Conservation (phyloP, 2,113 vertebrate species). For the Calyptomena viridis region DNA sequence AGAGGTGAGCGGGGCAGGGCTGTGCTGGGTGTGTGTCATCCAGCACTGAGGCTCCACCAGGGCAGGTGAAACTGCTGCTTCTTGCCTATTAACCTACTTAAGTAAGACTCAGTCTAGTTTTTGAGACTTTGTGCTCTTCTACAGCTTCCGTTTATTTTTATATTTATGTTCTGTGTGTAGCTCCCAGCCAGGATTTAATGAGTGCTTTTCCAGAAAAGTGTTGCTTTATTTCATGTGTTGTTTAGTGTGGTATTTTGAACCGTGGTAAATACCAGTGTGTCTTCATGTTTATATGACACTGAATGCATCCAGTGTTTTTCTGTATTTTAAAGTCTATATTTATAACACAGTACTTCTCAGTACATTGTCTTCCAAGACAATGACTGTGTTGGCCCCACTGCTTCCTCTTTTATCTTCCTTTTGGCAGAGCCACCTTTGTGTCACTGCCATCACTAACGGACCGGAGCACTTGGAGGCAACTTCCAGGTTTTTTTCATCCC, state of each 20-base stretch:
- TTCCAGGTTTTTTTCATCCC: neutral
- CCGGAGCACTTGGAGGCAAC: neutral
- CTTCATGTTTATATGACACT: neutral
- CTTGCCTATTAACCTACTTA: neutral
- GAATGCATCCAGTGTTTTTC: neutral
- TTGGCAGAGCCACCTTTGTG: neutral
- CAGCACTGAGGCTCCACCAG: neutral
- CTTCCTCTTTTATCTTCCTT: neutral
- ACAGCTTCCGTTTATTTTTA: neutral
- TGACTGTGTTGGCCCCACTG: neutral
- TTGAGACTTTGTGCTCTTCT: neutral
- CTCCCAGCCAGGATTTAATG: neutral
- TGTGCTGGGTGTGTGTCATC: neutral
- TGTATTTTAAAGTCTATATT: neutral
- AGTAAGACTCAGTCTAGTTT: neutral
- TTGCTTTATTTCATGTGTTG: neutral
- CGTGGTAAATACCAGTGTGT: neutral
- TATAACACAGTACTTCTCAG: neutral
- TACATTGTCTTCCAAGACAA: neutral
- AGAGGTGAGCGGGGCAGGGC: neutral
- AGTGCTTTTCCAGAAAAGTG: neutral
- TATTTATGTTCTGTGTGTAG: neutral
- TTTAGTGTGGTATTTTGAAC: neutral
- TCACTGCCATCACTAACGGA: neutral
- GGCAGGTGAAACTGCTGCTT: neutral